These are phyloP conservation scores for Drosophila neutralis DNA, from an alignment of 2,888 invertebrate genomes.

Conservation along the genomic window DNA sequence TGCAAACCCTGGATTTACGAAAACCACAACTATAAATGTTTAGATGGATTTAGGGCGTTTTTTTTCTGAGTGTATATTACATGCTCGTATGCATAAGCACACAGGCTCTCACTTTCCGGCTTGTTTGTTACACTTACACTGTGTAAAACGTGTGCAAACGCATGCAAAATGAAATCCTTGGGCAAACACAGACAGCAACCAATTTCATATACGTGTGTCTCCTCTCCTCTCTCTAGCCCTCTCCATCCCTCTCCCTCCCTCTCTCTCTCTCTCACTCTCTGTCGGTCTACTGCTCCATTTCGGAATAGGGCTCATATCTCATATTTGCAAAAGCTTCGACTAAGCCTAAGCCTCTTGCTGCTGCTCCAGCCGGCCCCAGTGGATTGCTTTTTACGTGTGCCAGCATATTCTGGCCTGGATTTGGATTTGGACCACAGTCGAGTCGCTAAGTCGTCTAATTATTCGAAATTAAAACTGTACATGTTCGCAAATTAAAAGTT, in stretches of 20 bases:
- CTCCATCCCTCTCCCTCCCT: background rate
- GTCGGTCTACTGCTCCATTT: constrained; percentile 15
- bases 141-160: constrained; percentile 40
- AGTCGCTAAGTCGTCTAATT: constrained; percentile 34
- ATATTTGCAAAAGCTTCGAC: constrained; percentile 24
- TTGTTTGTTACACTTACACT: constrained; percentile 20
- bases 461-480: constrained; percentile 27
- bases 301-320: constrained; percentile 20
- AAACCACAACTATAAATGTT: background rate
- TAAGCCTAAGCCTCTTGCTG: constrained; percentile 30
- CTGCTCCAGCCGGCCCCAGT: background rate
- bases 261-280: background rate
- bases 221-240: background rate
- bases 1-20: background rate
- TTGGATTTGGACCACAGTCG: constrained; percentile 1
- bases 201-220: constrained; percentile 16
- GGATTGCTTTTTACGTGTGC: constrained; percentile 26
- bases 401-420: constrained; percentile 27
- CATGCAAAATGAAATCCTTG: constrained; percentile 34
- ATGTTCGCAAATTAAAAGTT: background rate
- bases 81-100: constrained; percentile 4
- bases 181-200: constrained; percentile 27
- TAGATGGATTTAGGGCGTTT: background rate
- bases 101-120: constrained; percentile 3
- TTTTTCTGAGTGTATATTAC: background rate